These are phyloP conservation scores for Aethes cnicana DNA, from an alignment of 2,888 invertebrate species.

Conservation along the genomic window DNA sequence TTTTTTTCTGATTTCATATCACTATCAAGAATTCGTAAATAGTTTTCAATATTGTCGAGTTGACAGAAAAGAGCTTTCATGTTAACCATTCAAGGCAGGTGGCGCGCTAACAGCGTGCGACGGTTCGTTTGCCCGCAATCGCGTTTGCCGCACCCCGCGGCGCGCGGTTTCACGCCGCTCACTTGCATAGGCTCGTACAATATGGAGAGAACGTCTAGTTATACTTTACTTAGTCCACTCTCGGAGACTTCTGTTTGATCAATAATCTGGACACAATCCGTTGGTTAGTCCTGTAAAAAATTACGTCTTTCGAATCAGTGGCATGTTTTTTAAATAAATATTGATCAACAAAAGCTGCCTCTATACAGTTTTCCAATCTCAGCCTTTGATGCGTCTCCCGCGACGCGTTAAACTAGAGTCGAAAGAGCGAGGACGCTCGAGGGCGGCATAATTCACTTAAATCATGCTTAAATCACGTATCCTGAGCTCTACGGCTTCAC, in stretches of 20 bases:
- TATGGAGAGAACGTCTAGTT: conserved; percentile 37
- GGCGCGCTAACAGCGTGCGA: conserved; percentile 57
- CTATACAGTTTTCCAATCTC: conserved; percentile 49
- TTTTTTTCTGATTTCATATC: too few relatives aligned
- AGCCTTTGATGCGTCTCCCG: conserved; percentile 66
- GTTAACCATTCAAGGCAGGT: conserved; percentile 56
- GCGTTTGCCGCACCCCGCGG: conserved; percentile 61
- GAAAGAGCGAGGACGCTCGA: conserved; percentile 43
- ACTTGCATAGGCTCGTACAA: conserved; percentile 33
- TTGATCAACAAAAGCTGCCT: conserved; percentile 39
- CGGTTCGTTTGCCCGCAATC: conserved; percentile 78
- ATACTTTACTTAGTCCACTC: too few relatives aligned
- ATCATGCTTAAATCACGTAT: conserved; percentile 63
- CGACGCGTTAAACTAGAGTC: conserved; percentile 71
- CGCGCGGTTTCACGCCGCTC: conserved; percentile 40
- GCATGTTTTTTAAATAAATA: not conserved
- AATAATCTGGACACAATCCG: too few relatives aligned
- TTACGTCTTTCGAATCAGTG: too few relatives aligned
- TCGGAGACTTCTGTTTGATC: too few relatives aligned
- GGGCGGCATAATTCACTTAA: conserved; percentile 75
- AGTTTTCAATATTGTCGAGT: conserved; percentile 8
- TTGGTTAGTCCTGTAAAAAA: too few relatives aligned
- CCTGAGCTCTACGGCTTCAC: conserved; percentile 50
- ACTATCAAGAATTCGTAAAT: conserved; percentile 1
- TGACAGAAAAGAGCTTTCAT: conserved; percentile 31